Base-by-base conservation (phyloP, 2,113 vertebrate species). In the Atherinomorus stipes region DNA sequence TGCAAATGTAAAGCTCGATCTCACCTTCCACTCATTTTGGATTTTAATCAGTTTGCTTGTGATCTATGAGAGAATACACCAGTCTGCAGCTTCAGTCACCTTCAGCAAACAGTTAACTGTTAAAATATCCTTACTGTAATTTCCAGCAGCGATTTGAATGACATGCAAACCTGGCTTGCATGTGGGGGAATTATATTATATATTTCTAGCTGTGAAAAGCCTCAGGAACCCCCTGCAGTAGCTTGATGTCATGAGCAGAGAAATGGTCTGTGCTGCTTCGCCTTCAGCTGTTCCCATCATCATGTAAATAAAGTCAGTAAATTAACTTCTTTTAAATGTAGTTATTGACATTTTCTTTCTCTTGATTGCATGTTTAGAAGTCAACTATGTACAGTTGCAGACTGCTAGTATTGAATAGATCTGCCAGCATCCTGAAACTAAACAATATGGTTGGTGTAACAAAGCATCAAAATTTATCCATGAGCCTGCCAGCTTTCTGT, bases 401-500 rank as follows among this genome's bases (percentile, higher is more conserved):
- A 57, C 47, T 11, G 19, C 62, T 62, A n/a, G 57, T 49, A 22
- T 47, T 11, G 21, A 34, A 74, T 71, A 18, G 12, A 13, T 9
- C n/a, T 62, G 45, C 19, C 50, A 45, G 56, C 64, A 18, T 62
- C 56, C 44, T 76, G 61, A 64, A 68, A 70, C 31, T 40, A 22
- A 58, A 28, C 49, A 52, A 28, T 52, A n/a, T 50, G 21, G 26
- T 40, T 61, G 22, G 59, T 61, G 47, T 60, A 60, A 57, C 61
- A 76, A 74, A 66, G 44, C 53, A 37, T 62, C 50, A 13, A 13
- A 67, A 62, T 68, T 2, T 23, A 77, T 64, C 69, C 44, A 69
- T 84, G 80, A 74, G 44, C 37, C 26, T 71, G 68, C 65, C 28
- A 38, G 44, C 62, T 59, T 80, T 49, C 16, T 44, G 64, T 77